A percentile compares a stretch with the other conserved stretches of the same genome.
These are phyloP conservation scores for Thymelicus lineola DNA, from an alignment of 2,888 invertebrate species.

Conservation along the genomic window DNA sequence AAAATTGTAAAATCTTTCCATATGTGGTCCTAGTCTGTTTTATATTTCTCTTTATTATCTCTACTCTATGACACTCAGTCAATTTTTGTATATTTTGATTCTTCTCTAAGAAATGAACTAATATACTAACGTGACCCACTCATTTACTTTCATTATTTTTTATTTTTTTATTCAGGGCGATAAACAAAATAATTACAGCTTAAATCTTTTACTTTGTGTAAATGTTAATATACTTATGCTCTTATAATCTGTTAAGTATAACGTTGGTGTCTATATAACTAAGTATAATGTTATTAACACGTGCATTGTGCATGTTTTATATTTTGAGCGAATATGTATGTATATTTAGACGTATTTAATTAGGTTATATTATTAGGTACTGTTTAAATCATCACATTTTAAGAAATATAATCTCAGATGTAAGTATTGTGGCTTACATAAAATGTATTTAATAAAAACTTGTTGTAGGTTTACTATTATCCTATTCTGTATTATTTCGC, in stretches of 20 bases:
- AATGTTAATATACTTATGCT: neutral
- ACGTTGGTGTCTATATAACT: neutral
- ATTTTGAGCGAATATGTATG: neutral
- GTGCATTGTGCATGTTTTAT: conserved; percentile 3
- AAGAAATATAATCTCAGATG: conserved; percentile 14
- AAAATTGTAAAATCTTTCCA: too few relatives aligned
- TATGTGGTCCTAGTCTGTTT: too few relatives aligned
- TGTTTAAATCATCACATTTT: neutral
- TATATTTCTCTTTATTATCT: too few relatives aligned
- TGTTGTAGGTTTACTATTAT: neutral
- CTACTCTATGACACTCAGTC: too few relatives aligned
- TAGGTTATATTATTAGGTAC: neutral
- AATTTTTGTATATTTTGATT: too few relatives aligned
- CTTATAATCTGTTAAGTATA: neutral
- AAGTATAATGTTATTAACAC: neutral
- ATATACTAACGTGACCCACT: too few relatives aligned
- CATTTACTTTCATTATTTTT: too few relatives aligned
- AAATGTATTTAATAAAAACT: neutral
- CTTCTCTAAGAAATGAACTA: too few relatives aligned
- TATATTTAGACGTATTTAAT: neutral
- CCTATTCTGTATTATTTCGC: neutral
- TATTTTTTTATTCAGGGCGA: too few relatives aligned
- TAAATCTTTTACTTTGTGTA: neutral
- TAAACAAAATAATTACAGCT: too few relatives aligned
- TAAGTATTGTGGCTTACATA: conserved; percentile 8